Evolutionary conservation across 37 sponge, comb jelly and placozoan species (phyloP).

Genomic region (Aphrocallistes beatrix): DNA sequence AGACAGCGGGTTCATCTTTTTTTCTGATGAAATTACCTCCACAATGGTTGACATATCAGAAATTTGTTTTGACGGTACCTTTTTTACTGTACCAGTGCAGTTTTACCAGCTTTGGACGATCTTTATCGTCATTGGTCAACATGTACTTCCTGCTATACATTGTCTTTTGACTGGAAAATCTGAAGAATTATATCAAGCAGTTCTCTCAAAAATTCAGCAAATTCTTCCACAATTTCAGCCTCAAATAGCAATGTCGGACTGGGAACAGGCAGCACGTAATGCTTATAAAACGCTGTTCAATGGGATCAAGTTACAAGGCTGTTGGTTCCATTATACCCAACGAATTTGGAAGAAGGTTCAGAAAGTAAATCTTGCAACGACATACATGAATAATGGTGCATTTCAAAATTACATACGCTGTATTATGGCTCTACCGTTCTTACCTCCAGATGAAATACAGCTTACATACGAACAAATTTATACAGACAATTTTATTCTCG

Average conservation of each 20-base stretch:
- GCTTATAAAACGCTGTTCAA: background rate
- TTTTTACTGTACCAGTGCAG: background rate
- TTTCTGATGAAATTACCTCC: background rate
- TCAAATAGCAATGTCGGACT: background rate
- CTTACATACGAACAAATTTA: background rate
- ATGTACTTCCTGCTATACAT: background rate
- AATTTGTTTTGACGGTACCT: background rate
- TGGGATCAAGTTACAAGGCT: background rate
- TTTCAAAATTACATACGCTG: slow-evolving; percentile 7
- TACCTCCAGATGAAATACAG: background rate
- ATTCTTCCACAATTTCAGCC: background rate
- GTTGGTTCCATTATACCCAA: slow-evolving; percentile 13
- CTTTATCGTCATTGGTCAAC: background rate
- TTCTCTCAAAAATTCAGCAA: background rate
- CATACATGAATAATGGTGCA: slow-evolving; percentile 13
- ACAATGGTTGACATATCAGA: background rate
- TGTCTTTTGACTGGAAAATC: background rate
- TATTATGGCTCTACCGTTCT: background rate
- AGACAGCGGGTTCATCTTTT: background rate
- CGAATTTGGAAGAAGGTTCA: slow-evolving; percentile 10
- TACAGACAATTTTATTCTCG: background rate
- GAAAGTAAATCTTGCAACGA: slow-evolving; percentile 12
- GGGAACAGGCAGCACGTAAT: background rate
- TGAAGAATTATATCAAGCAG: background rate
- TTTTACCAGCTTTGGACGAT: background rate